Conservation (phyloP, 2,888 invertebrate species). For the Euzophera pinguis region DNA sequence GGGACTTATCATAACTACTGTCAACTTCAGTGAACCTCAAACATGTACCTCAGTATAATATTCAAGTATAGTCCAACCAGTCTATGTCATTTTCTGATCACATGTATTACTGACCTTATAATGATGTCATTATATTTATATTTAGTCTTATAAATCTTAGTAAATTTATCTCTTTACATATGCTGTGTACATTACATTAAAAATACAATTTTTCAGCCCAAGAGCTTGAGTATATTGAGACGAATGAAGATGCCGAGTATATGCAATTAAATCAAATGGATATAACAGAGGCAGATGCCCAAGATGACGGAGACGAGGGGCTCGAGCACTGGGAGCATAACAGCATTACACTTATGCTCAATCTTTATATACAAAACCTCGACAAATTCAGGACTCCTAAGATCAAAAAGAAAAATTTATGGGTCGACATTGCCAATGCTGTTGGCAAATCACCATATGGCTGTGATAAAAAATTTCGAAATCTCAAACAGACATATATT, state of each 20-base stretch:
- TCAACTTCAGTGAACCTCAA: too few species aligned
- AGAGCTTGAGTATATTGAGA: conserved; percentile 52
- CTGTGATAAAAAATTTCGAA: conserved; percentile 71
- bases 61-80: too few species aligned
- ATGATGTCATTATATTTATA: too few species aligned
- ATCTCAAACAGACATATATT: conserved; percentile 67
- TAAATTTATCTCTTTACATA: conserved; percentile 10
- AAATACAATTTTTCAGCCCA: conserved; percentile 42
- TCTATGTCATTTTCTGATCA: too few species aligned
- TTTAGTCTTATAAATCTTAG: too few species aligned
- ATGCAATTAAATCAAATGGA: conserved; percentile 52
- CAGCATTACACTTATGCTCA: conserved; percentile 50
- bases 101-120: too few species aligned
- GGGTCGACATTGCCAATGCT: conserved; percentile 57
- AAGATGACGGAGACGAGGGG: conserved; percentile 56
- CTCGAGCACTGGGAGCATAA: conserved; percentile 68
- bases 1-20: too few species aligned
- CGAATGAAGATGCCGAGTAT: conserved; percentile 40
- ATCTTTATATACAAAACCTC: conserved; percentile 58
- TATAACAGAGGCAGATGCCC: conserved; percentile 45
- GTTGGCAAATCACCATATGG: conserved; percentile 62
- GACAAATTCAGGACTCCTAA: conserved; percentile 67
- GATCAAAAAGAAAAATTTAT: conserved; percentile 68
- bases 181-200: background rate
- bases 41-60: too few species aligned